These are phyloP conservation scores for Connochaetes taurinus DNA, from an alignment of 2,113 vertebrate genomes.

Conservation along the genomic window DNA sequence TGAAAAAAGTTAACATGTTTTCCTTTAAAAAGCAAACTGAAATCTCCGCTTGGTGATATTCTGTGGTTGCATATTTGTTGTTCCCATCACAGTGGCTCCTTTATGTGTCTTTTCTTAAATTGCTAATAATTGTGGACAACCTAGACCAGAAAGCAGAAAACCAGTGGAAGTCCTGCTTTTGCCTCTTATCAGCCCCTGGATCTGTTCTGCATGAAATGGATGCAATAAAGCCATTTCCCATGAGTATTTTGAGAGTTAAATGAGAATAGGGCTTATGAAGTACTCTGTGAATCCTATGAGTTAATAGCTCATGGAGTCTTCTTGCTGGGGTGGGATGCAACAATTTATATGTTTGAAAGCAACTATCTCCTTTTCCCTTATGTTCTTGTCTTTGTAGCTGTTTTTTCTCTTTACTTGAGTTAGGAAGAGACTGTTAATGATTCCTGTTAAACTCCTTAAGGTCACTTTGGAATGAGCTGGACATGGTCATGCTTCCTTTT, in stretches of 20 bases:
- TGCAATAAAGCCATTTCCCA: neutral
- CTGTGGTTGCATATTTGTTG: neutral
- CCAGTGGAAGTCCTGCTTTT: neutral
- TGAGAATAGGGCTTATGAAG: neutral
- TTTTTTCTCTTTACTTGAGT: neutral
- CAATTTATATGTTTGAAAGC: neutral
- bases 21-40: neutral
- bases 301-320: neutral
- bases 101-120: neutral
- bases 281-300: neutral
- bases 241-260: neutral
- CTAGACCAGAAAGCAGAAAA: neutral
- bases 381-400: neutral
- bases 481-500: neutral
- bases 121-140: neutral
- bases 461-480: neutral
- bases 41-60: neutral
- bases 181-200: neutral
- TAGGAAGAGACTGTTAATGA: neutral
- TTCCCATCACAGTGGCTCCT: neutral
- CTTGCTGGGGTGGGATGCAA: neutral
- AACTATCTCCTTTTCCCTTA: neutral
- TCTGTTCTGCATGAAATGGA: neutral
- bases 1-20: neutral
- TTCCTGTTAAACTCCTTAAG: neutral